A percentile compares a stretch with the other conserved stretches of the same genome.
Evolutionary conservation across 2,113 vertebrate genomes (phyloP).

Genomic region (Albula glossodonta): DNA sequence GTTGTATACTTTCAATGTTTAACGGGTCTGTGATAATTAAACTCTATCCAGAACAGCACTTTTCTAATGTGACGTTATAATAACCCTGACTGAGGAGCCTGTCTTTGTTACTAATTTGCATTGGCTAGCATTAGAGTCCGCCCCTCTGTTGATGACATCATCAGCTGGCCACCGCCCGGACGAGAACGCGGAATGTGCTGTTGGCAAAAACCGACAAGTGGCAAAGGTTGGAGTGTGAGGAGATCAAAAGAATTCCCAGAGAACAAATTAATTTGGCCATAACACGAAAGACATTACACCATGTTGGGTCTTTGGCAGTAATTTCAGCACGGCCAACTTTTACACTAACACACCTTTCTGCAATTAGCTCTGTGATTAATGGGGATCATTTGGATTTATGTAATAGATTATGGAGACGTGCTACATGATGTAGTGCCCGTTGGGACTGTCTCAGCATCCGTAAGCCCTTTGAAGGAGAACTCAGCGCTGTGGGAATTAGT

Average conservation of each 20-base stretch:
- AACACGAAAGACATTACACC: conserved; percentile 16
- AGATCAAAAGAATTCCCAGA: conserved; percentile 34
- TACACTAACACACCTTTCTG: neutral
- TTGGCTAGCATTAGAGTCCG: neutral
- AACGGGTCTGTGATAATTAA: no score
- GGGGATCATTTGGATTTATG: conserved; percentile 54
- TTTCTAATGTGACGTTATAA: no score
- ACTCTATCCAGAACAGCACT: no score
- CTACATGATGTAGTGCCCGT: conserved; percentile 21
- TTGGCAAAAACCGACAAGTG: conserved; percentile 26
- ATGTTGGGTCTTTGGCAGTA: neutral
- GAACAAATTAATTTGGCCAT: conserved; percentile 28
- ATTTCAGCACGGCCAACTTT: conserved; percentile 14
- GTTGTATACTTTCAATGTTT: no score
- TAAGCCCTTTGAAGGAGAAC: conserved; percentile 1
- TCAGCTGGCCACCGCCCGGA: conserved; percentile 15
- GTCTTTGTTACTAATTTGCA: no score
- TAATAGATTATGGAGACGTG: conserved; percentile 40
- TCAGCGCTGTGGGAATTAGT: neutral
- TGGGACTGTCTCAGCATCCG: conserved; percentile 15
- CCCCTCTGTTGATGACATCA: neutral
- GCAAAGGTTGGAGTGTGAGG: conserved; percentile 33
- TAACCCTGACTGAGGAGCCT: no score
- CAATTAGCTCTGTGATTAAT: conserved; percentile 59
- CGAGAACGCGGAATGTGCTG: neutral